A percentile compares a stretch with the other conserved stretches of the same genome.
Conservation (phyloP, 2,888 invertebrate species). For the Drosophila imparisetae region DNA sequence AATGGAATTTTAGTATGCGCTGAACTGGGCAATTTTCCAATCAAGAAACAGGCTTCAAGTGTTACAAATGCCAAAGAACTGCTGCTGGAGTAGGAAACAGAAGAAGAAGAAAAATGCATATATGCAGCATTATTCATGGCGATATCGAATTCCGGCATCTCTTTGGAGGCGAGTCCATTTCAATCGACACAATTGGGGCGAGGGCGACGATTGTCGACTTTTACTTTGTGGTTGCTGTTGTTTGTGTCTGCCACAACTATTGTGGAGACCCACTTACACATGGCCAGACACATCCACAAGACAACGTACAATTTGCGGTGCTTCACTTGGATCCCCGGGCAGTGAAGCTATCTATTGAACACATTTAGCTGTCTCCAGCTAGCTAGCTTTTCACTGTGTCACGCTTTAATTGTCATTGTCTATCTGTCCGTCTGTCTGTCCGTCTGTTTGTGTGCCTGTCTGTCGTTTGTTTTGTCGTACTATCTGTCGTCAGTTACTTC, state of each 20-base stretch:
- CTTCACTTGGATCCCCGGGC: constrained; percentile 26
- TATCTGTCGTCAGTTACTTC: constrained; percentile 50
- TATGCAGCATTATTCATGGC: constrained; percentile 34
- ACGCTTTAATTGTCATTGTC: constrained; percentile 59
- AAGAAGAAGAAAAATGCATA: neutral
- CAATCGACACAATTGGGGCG: constrained; percentile 36
- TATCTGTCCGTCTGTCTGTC: neutral
- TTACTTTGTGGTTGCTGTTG: constrained; percentile 31
- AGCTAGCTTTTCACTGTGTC: constrained; percentile 52
- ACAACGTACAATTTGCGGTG: constrained; percentile 53
- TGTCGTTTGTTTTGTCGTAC: constrained; percentile 44
- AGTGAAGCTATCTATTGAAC: constrained; percentile 64
- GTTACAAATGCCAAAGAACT: constrained; percentile 26
- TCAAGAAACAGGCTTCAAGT: constrained; percentile 18
- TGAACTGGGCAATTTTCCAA: constrained; percentile 34
- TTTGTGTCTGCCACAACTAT: constrained; percentile 10
- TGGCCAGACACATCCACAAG: constrained; percentile 11
- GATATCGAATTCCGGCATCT: constrained; percentile 51
- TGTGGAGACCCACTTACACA: constrained; percentile 31
- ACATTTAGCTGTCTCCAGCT: constrained; percentile 24
- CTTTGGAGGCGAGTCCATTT: constrained; percentile 34
- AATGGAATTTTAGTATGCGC: constrained; percentile 32
- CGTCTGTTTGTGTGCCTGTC: neutral
- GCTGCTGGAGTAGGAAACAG: constrained; percentile 7
- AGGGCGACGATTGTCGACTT: constrained; percentile 25